Evolutionary conservation across 2,797 vertebrate genomes (phyloP), one percentile per base, ranked within the genome.

Genomic region (Orientallactaga sibirica): DNA sequence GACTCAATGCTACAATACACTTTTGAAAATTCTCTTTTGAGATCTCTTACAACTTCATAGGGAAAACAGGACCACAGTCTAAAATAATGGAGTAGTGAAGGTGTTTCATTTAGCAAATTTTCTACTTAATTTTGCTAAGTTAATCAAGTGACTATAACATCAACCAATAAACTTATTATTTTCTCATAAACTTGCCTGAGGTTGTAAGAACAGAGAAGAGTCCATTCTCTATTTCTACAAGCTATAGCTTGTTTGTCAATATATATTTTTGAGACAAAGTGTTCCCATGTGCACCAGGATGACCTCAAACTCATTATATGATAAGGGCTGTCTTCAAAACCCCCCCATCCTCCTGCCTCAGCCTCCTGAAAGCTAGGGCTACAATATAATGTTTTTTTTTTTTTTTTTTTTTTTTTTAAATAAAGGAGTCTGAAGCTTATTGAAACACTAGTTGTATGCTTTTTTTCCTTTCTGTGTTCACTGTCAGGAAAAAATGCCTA

Each of bases 151-250:
- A 3, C n/a, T 84, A 5, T 70, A 64, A 75, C 18, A 48, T 2
- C 66, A 48, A 29, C 61, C 15, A 86, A 3, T 64, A 6, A 64
- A 29, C 33, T 76, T 84, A 67, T 33, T 95, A 76, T 68, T 86
- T 93, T 93, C 66, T 94, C 71, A 82, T 43, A 82, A 79, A 88
- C 79, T 80, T 96, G 4, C 27, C 67, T 25, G 3, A 20, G 14
- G 3, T 64, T 58, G 67, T 74, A 37, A 79, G 12, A 52, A 81
- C 55, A 83, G 20, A 61, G 4, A 48, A 48, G 19, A 84, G 5
- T 29, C 7, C 4, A 25, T 81, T 16, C 7, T 24, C 52, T 78
- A 25, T 43, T 27, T 3, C 7, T 48, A 4, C 29, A 77, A 77
- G 29, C 37, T 61, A 18, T 71, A 84, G 33, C 37, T 81, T 92